Base-by-base conservation (phyloP, 2,888 invertebrate genomes). In the Plemyria rubiginata region DNA sequence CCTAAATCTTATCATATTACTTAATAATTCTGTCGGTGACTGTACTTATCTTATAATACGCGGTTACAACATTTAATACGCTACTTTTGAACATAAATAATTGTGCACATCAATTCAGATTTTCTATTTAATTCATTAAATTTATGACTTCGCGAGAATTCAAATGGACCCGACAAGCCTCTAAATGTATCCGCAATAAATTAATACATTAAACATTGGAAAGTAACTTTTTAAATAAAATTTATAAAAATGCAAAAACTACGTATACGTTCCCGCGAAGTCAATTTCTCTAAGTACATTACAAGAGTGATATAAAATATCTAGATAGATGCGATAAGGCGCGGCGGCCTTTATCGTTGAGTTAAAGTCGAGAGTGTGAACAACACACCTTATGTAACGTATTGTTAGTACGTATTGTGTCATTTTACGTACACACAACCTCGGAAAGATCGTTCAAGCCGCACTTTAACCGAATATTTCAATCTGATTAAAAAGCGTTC, bases 81-180 rank as follows among this genome's bases (percentile, higher is more conserved):
- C 68, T 68, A 66, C 62, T 54, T 11, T 46, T 29, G 54, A 54
- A 80, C 69, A 72, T 72, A 77, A 78, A 78, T 70, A 70, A 71
- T 81, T 80, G 82, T 82, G 82, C 82, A 80, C 65, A 60, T 11
- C 74, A 71, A 71, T 52, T 71, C 71, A 67, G 70, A 41, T 68
- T 48, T 48, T 29, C 71, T 68, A 62, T 51, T 49, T 2, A 28
- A 64, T 70, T 68, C 70, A 57, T 52, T 50, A 49, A 49, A 55
- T n/a, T 11, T 59, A 65, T 68, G 74, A 65, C 75, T 74, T 70
- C 75, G 71, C 74, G 72, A 70, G 74, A 77, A 62, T 22, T 11
- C 28, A 36, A 32, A 50, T 69, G 68, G 70, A 69, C 66, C 67
- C 65, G 57, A 49, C 32, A 62, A 70, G 62, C 60, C 60, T 65